These are phyloP conservation scores for Peromyscus californicus DNA, from an alignment of 2,113 vertebrate genomes.

Conservation along the genomic window DNA sequence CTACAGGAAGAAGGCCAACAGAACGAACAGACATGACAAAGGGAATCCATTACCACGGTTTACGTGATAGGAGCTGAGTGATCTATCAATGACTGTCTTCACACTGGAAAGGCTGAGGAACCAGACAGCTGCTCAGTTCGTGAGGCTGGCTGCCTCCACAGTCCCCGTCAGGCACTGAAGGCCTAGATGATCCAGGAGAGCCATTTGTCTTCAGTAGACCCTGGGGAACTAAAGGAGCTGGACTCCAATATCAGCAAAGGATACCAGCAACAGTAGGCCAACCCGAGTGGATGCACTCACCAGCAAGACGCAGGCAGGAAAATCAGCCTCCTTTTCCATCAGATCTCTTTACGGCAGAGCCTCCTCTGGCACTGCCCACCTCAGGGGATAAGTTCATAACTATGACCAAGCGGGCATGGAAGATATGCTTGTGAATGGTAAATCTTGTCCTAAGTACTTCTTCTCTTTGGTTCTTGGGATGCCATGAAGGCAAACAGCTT, in stretches of 20 bases:
- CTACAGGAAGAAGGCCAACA: neutral
- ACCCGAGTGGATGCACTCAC: neutral
- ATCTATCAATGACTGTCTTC: neutral
- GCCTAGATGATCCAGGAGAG: neutral
- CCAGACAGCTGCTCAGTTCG: neutral
- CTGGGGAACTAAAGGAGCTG: neutral
- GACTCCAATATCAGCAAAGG: neutral
- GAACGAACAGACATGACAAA: neutral
- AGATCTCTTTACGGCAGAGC: too few species aligned
- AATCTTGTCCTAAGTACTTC: neutral
- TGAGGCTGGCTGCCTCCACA: neutral
- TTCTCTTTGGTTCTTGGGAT: neutral
- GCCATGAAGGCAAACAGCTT: neutral
- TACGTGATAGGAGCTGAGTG: too few species aligned
- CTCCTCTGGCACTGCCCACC: neutral
- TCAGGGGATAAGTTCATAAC: neutral
- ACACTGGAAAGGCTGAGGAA: neutral
- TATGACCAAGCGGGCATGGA: neutral
- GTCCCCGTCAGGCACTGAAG: neutral
- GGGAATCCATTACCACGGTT: neutral
- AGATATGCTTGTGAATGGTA: neutral
- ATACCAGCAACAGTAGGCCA: neutral
- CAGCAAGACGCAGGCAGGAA: neutral
- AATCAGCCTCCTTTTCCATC: too few species aligned
- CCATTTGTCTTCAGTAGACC: neutral